Base-by-base conservation (phyloP, 37 sponge, comb jelly and placozoan genomes). In the Oscarella lobularis region DNA sequence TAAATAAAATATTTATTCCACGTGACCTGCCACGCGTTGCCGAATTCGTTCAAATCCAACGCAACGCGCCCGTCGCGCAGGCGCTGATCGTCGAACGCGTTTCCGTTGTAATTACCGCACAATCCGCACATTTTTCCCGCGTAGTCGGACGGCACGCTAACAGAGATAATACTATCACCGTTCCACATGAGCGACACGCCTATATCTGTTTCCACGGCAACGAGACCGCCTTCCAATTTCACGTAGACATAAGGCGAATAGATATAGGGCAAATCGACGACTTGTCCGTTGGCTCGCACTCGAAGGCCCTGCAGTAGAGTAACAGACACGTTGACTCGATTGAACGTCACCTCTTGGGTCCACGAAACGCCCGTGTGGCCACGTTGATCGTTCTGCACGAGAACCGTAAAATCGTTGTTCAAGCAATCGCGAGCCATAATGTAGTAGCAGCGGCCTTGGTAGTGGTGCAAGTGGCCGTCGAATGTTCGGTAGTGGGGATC, bases 401-500 rank as follows among this genome's bases (percentile, higher is more conserved):
- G 60, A 20, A 48, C 60, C 9, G 14, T 48, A 48, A 48, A 48
- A 9, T 48, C 60, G 14, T 20, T 48, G 14, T 20, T 48, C 14
- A 48, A 27, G 60, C 60, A 48, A 48, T 48, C 60, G 14, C 20
- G 60, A 48, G 60, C 60, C 9, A 48, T 9, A 48, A 27, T 9
- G 20, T 48, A 48, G 20, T 9, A 48, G 60, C 60, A 48, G 20
- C 20, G 14, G 20, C 60, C 60, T 20, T 48, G 60, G 20, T 27
- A 48, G 60, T 48, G 60, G 20, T 48, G 60, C 60, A 48, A 48
- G 9, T 48, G 60, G 14, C 60, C 60, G 20, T 48, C 60, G 20
- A 48, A 48, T 48, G 60, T 48, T 48, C 60, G 9, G 60, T 48
- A 48, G 60, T 48, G 60, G 20, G 60, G 60, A 20, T 48, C 60